Evolutionary conservation across 1,140 invertebrate species (phyloP).

Genomic region (Pseudomyrmex dendroicus): DNA sequence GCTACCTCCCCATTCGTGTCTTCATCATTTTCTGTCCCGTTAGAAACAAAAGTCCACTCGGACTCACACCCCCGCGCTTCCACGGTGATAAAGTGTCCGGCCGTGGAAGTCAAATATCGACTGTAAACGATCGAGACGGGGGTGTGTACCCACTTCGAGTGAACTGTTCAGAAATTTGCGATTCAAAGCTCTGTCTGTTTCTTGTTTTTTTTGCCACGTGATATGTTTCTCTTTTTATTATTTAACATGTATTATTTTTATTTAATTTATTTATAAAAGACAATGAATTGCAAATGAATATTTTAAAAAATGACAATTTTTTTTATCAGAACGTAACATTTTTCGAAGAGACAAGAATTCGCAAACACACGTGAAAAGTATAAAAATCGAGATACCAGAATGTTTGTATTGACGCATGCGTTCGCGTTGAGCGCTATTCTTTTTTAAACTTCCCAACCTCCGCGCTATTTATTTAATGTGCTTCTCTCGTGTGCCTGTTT

Average conservation of each 20-base stretch:
- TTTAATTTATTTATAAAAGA: too few species aligned
- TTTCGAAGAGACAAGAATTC: neutral
- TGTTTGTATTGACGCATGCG: slow-evolving; percentile 77
- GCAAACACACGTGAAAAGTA: neutral
- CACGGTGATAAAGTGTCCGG: slow-evolving; percentile 46
- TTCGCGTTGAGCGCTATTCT: slow-evolving; percentile 73
- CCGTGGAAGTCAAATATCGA: slow-evolving; percentile 53
- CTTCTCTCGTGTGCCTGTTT: slow-evolving; percentile 54
- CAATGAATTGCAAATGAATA: too few species aligned
- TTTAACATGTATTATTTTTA: too few species aligned
- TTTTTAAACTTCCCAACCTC: slow-evolving; percentile 77
- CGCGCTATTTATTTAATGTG: slow-evolving; percentile 82
- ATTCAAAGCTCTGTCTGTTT: slow-evolving; percentile 31
- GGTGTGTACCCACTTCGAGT: slow-evolving; percentile 26
- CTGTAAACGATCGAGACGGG: slow-evolving; percentile 44
- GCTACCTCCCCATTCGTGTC: slow-evolving; percentile 59
- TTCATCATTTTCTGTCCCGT: slow-evolving; percentile 72
- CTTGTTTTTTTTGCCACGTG: neutral
- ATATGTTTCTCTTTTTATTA: too few species aligned
- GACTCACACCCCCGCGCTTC: slow-evolving; percentile 8
- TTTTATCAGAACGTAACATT: neutral
- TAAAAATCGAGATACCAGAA: slow-evolving; percentile 50
- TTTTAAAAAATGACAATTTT: neutral
- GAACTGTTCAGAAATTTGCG: slow-evolving; percentile 33
- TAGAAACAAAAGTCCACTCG: slow-evolving; percentile 58